These are phyloP conservation scores for Pterostichus niger DNA, from an alignment of 2,888 invertebrate genomes.

Conservation along the genomic window DNA sequence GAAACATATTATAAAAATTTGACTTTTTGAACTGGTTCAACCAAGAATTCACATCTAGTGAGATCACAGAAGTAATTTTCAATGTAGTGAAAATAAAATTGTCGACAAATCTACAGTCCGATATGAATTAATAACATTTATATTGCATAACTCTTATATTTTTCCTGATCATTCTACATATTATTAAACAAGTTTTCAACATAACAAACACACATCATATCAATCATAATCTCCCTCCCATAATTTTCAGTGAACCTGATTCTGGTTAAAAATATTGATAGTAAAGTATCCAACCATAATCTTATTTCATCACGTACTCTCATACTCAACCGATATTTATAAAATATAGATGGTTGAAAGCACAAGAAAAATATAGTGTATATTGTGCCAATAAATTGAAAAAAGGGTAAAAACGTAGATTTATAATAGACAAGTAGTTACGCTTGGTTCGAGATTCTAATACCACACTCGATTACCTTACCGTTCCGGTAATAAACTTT, in stretches of 20 bases:
- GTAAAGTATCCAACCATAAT: neutral
- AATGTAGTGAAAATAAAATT: too few species aligned
- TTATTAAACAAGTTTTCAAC: too few species aligned
- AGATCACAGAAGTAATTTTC: too few species aligned
- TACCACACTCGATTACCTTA: slow-evolving; percentile 42
- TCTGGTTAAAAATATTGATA: neutral
- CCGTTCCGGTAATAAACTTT: neutral
- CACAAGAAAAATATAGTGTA: neutral
- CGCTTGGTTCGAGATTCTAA: slow-evolving; percentile 21
- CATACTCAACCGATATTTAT: slow-evolving; percentile 4
- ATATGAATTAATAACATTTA: too few species aligned
- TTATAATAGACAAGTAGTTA: slow-evolving; percentile 13
- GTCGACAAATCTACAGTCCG: too few species aligned
- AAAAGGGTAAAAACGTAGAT: slow-evolving; percentile 13
- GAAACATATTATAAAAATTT: too few species aligned
- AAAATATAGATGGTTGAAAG: slow-evolving; percentile 15
- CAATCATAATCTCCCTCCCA: neutral
- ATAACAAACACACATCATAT: neutral
- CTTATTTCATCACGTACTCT: slow-evolving; percentile 1
- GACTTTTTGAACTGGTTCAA: too few species aligned
- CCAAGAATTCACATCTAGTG: too few species aligned
- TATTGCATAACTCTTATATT: too few species aligned
- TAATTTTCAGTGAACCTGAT: neutral
- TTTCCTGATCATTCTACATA: too few species aligned
- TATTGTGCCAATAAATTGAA: slow-evolving; percentile 1